Conservation (phyloP, 1,140 invertebrate species). For the Bathynomus jamesi region DNA sequence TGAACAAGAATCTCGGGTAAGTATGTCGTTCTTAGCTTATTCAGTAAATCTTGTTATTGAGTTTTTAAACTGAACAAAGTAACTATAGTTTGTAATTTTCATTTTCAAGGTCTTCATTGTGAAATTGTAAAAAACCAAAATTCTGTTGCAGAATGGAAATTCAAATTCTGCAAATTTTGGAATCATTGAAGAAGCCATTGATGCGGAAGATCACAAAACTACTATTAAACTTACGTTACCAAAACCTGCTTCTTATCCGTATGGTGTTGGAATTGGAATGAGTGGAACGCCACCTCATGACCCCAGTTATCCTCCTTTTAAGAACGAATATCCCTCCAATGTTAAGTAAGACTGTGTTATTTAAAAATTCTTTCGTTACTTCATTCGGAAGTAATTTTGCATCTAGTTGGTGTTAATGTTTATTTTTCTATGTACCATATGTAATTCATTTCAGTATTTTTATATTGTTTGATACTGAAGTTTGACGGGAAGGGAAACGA, state of each 20-base stretch:
- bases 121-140: neutral
- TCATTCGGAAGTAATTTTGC: too few species aligned
- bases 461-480: too few species aligned
- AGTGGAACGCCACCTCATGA: slow-evolving; percentile 33
- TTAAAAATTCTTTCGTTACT: too few species aligned
- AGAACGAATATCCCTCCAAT: slow-evolving; percentile 31
- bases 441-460: too few species aligned
- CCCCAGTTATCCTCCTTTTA: slow-evolving; percentile 30
- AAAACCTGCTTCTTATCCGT: slow-evolving; percentile 24
- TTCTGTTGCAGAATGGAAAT: slow-evolving; percentile 13
- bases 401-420: too few species aligned
- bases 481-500: too few species aligned
- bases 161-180: slow-evolving; percentile 3
- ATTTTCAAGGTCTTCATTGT: neutral
- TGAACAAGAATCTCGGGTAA: slow-evolving; percentile 22
- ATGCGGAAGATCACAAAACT: slow-evolving; percentile 16
- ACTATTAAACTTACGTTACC: slow-evolving; percentile 22
- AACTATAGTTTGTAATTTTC: neutral
- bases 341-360: slow-evolving; percentile 27
- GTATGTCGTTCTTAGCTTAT: neutral
- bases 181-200: neutral
- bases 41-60: neutral
- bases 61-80: neutral
- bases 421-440: too few species aligned
- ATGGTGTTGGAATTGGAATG: slow-evolving; percentile 24